These are phyloP conservation scores for Cryptosula pallasiana DNA, from an alignment of 2,888 invertebrate species.

Conservation along the genomic window DNA sequence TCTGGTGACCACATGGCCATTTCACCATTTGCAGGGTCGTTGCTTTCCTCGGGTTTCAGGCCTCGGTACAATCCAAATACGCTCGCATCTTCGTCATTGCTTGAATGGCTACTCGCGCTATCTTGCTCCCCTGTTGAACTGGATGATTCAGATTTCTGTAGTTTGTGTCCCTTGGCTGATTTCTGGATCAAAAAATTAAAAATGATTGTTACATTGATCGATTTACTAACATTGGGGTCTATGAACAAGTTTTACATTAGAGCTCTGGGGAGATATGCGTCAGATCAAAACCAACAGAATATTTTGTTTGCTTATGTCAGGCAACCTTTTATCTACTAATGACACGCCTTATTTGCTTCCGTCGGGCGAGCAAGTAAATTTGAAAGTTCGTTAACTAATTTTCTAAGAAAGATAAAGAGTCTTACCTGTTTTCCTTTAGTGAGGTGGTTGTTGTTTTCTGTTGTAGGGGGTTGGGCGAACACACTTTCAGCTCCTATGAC, in stretches of 20 bases:
- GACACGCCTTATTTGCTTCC: no score
- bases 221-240: neutral
- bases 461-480: no score
- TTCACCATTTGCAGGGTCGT: neutral
- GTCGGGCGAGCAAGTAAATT: no score
- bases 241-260: no score
- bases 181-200: neutral
- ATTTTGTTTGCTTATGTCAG: no score
- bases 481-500: neutral
- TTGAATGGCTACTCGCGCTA: slow-evolving; percentile 8
- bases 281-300: no score
- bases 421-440: neutral
- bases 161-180: neutral
- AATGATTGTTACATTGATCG: neutral
- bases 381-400: neutral
- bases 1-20: slow-evolving; percentile 24
- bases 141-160: neutral
- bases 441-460: neutral
- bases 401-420: neutral
- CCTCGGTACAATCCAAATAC: slow-evolving; percentile 11
- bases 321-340: no score
- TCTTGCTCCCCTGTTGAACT: neutral
- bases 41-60: neutral
- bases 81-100: neutral
- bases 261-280: no score